Conservation (phyloP, 2,113 vertebrate genomes). For the Ploceus nigricollis region DNA sequence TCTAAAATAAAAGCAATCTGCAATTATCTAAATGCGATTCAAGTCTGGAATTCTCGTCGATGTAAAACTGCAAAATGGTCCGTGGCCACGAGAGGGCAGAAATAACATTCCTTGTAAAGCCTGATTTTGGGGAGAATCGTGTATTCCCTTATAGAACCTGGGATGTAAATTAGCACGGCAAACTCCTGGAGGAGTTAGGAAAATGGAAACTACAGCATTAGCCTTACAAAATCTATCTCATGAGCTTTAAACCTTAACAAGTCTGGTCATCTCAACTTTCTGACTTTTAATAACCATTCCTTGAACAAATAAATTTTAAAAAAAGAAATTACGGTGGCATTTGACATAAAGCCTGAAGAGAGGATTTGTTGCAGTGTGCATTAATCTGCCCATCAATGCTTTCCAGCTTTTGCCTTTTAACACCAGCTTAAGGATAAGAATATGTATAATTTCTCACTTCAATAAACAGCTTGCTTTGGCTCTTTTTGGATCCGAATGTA, state of each 20-base stretch:
- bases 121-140: neutral
- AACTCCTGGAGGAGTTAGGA: neutral
- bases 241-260: neutral
- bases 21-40: rapidly evolving
- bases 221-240: neutral
- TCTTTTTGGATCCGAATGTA: neutral
- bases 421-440: neutral
- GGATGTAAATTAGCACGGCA: neutral
- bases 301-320: neutral
- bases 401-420: neutral
- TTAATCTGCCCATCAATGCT: neutral
- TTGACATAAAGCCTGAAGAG: neutral
- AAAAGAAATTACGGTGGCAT: neutral
- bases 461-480: neutral
- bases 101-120: neutral
- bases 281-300: neutral
- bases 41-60: neutral
- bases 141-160: neutral
- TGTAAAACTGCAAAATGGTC: constrained; percentile 3
- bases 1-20: neutral
- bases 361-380: neutral
- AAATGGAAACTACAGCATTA: neutral
- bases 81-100: constrained; percentile 69
- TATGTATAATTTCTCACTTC: neutral
- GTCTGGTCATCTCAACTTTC: neutral